phyloP scores from a whole-genome alignment of 2,888 invertebrate genomes.

The Drosophila cognata region DNA sequence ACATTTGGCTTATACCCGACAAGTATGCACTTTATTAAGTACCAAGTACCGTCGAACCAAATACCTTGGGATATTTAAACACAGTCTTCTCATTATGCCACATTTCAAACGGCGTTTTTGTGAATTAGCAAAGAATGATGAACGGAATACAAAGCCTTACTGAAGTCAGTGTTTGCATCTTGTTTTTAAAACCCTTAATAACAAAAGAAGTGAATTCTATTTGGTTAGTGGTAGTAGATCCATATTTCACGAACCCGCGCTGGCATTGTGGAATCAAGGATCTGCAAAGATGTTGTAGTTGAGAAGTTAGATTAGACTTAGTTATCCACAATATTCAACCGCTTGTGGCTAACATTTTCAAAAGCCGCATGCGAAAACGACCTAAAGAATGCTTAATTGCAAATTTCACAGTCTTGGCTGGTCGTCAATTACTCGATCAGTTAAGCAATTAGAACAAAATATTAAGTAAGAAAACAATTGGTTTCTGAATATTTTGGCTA shows the following conservation, averaged over 20 bases:
- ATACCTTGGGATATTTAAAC: background rate
- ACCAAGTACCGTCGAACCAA: background rate
- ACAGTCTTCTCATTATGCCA: constrained; percentile 2
- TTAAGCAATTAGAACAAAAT: background rate
- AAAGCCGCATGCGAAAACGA: background rate
- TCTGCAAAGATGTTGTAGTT: no score
- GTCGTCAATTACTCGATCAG: background rate
- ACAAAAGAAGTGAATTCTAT: no score
- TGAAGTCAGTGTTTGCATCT: no score
- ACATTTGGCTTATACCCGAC: background rate
- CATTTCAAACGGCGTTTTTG: background rate
- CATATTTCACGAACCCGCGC: no score
- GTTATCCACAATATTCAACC: background rate
- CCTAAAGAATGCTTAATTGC: background rate
- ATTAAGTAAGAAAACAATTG: background rate
- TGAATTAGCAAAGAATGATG: no score
- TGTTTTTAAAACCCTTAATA: no score
- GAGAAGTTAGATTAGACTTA: no score
- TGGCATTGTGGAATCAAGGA: no score
- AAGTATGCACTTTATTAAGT: background rate
- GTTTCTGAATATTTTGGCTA: constrained; percentile 19
- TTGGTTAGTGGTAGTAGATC: no score
- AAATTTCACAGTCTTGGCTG: background rate
- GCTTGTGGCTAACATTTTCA: background rate
- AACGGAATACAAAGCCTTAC: no score